phyloP scores from a whole-genome alignment of 2,888 invertebrate species.

The Andricus quercusramuli region DNA sequence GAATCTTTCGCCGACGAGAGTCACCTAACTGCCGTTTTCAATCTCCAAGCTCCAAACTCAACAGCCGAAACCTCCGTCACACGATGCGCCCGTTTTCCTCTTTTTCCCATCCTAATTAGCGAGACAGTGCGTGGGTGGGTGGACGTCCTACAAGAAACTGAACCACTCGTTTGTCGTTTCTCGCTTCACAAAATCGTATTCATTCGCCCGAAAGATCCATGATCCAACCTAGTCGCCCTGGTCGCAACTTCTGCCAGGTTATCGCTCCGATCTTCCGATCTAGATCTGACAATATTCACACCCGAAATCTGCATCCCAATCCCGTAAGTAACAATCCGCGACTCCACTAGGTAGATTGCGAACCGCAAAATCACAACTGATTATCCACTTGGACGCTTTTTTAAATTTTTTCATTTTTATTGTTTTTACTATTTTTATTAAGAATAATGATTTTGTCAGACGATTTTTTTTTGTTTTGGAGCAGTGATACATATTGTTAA shows the following conservation, averaged over 20 bases:
- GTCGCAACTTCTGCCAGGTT: conserved; percentile 2
- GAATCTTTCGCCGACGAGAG: conserved; percentile 44
- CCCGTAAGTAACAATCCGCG: neutral
- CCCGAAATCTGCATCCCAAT: neutral
- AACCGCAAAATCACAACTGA: neutral
- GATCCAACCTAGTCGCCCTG: neutral
- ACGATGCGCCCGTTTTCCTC: conserved; percentile 60
- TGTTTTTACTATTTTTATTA: neutral
- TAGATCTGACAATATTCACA: neutral
- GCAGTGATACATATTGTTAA: neutral
- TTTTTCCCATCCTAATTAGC: conserved; percentile 64
- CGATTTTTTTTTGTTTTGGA: neutral
- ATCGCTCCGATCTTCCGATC: neutral
- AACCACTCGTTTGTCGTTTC: conserved; percentile 43
- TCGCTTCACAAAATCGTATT: neutral
- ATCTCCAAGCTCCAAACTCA: conserved; percentile 41
- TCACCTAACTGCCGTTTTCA: conserved; percentile 31
- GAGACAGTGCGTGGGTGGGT: conserved; percentile 75
- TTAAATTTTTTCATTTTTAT: neutral
- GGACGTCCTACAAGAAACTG: conserved; percentile 61
- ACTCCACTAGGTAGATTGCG: neutral
- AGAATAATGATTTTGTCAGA: neutral
- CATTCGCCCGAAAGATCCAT: neutral
- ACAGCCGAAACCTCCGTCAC: conserved; percentile 53
- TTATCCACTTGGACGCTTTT: neutral